These are phyloP conservation scores for Holcopasites calliopsidis DNA, from an alignment of 1,140 invertebrate genomes.

Conservation along the genomic window DNA sequence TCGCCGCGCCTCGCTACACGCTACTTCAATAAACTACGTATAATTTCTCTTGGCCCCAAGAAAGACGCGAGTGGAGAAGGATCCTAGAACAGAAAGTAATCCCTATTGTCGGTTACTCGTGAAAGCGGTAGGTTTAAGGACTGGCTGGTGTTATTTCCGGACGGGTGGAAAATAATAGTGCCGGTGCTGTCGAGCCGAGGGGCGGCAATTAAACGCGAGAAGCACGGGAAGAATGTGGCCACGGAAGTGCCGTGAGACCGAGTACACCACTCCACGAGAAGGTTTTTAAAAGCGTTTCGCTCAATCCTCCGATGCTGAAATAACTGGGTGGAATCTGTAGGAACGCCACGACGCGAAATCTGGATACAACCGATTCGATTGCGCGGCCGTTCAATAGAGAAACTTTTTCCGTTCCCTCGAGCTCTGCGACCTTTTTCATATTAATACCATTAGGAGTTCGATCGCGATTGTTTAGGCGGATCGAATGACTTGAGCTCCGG, in stretches of 20 bases:
- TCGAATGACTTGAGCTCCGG: not conserved
- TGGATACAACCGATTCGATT: not conserved
- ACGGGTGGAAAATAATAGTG: not conserved
- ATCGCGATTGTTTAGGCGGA: too few relatives aligned
- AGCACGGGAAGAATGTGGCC: not conserved
- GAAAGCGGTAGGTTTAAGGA: not conserved
- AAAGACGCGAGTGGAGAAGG: not conserved
- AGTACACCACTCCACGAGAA: not conserved
- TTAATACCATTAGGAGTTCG: too few relatives aligned
- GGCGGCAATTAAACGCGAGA: not conserved
- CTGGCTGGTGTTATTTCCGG: not conserved
- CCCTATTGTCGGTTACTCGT: not conserved
- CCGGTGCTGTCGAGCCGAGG: not conserved
- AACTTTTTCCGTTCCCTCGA: too few relatives aligned
- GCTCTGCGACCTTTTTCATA: too few relatives aligned
- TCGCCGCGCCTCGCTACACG: not conserved
- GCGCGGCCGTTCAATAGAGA: too few relatives aligned
- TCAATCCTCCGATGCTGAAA: not conserved
- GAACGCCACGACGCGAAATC: constrained; percentile 19
- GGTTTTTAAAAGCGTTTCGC: not conserved
- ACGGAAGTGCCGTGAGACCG: not conserved
- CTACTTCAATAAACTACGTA: too few relatives aligned
- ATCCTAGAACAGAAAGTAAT: not conserved
- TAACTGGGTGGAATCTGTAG: constrained; percentile 10
- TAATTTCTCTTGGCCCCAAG: not conserved